Percentiles rank a stretch among this genome's conserved stretches.
phyloP scores from a whole-genome alignment of 2,113 vertebrate species.

The Plectropomus leopardus region DNA sequence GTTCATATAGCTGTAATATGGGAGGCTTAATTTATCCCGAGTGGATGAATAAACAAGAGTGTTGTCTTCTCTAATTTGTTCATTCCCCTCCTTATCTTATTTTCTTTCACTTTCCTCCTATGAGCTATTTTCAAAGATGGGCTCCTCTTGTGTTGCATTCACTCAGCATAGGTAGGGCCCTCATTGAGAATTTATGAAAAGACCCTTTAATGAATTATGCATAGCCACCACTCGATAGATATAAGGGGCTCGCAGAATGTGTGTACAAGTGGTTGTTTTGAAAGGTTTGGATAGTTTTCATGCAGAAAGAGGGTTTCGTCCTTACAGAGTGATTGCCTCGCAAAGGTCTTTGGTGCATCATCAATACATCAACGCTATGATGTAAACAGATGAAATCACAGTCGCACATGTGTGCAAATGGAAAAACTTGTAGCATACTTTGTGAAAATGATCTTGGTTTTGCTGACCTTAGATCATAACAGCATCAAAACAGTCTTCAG shows the following conservation, averaged over 20 bases:
- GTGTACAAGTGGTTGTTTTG: slow-evolving; percentile 37
- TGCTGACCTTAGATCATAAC: too few species aligned
- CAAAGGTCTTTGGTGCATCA: neutral
- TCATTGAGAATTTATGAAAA: slow-evolving; percentile 67
- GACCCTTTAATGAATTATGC: slow-evolving; percentile 73
- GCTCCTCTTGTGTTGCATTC: slow-evolving; percentile 21
- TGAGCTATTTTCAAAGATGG: slow-evolving; percentile 31
- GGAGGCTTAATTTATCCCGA: slow-evolving; percentile 29
- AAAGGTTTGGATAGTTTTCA: slow-evolving; percentile 26
- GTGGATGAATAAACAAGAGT: slow-evolving; percentile 32
- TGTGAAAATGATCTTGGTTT: too few species aligned
- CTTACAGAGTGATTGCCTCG: neutral
- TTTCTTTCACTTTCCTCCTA: neutral
- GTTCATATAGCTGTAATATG: neutral
- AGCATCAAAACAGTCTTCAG: too few species aligned
- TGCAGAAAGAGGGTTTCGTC: slow-evolving; percentile 2
- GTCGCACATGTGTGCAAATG: neutral
- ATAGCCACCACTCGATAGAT: slow-evolving; percentile 51
- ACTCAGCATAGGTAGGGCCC: slow-evolving; percentile 39
- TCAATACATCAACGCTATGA: neutral
- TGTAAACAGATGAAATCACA: neutral
- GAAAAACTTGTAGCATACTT: too few species aligned
- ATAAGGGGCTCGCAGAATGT: slow-evolving; percentile 31
- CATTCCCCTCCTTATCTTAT: slow-evolving; percentile 8
- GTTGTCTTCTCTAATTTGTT: slow-evolving; percentile 16